Evolutionary conservation across 1,140 invertebrate genomes (phyloP).

Genomic region (Hyles euphorbiae): DNA sequence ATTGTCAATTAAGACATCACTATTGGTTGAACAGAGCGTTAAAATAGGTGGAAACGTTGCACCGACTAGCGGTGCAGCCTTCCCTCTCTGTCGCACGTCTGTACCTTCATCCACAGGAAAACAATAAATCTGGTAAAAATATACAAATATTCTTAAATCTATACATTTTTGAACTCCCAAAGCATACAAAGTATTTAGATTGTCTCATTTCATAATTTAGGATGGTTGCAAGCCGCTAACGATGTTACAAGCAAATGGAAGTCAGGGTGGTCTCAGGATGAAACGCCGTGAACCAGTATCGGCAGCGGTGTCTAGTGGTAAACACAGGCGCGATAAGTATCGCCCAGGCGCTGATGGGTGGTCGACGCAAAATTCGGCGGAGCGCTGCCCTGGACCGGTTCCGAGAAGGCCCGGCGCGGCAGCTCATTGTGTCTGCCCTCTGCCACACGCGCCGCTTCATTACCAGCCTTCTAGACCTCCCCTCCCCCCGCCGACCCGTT

Average conservation of each 20-base stretch:
- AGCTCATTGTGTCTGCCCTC: slow-evolving; percentile 57
- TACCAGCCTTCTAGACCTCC: slow-evolving; percentile 32
- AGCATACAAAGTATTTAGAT: too few species aligned
- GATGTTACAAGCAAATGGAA: too few species aligned
- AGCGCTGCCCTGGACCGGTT: slow-evolving; percentile 61
- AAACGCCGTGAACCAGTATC: slow-evolving; percentile 15
- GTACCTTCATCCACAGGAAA: too few species aligned
- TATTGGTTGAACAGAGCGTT: slow-evolving; percentile 35
- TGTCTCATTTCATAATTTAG: too few species aligned
- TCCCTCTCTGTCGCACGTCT: slow-evolving; percentile 13
- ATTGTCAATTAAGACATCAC: slow-evolving; percentile 25
- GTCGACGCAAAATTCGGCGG: slow-evolving; percentile 66
- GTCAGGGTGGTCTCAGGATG: too few species aligned
- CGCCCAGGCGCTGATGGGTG: slow-evolving; percentile 50
- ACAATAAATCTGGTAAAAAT: too few species aligned
- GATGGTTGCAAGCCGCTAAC: too few species aligned
- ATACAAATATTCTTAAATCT: too few species aligned
- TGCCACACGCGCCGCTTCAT: slow-evolving; percentile 51
- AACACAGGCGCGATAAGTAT: slow-evolving; percentile 65
- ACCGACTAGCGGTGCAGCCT: slow-evolving; percentile 45
- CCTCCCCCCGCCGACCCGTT: slow-evolving; percentile 11
- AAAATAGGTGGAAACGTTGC: slow-evolving; percentile 44
- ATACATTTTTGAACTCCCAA: too few species aligned
- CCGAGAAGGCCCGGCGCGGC: slow-evolving; percentile 52
- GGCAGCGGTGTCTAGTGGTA: slow-evolving; percentile 55